Evolutionary conservation across 2,888 invertebrate species (phyloP).

Genomic region (Agonum fuliginosum): DNA sequence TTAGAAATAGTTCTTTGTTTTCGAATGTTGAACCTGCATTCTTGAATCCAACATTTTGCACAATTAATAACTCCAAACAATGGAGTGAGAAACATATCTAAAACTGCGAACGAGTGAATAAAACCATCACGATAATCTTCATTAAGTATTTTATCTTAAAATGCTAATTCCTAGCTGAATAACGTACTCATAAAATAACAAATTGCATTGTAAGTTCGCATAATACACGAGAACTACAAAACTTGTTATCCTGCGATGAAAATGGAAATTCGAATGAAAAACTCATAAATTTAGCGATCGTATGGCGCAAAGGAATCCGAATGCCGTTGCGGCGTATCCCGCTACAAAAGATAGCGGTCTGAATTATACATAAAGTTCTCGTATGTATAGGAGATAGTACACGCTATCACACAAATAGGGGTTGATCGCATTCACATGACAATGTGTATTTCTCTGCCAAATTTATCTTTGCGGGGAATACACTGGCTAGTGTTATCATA

Average conservation of each 20-base stretch:
- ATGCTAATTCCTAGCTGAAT: conserved; percentile 27
- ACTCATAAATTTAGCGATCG: conserved; percentile 47
- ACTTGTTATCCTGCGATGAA: conserved; percentile 38
- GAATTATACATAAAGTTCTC: conserved; percentile 50
- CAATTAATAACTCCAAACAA: conserved; percentile 31
- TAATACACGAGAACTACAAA: conserved; percentile 20
- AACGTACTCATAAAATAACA: conserved; percentile 20
- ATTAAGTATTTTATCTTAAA: conserved; percentile 38
- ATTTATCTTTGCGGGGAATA: conserved; percentile 29
- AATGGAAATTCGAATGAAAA: conserved; percentile 47
- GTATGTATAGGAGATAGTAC: conserved; percentile 18
- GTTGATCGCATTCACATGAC: conserved; percentile 48
- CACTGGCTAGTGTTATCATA: conserved; percentile 39
- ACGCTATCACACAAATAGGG: conserved; percentile 43
- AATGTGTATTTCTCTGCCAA: conserved; percentile 34
- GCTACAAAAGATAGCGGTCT: conserved; percentile 42
- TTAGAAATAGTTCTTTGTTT: conserved; percentile 15
- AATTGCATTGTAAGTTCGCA: conserved; percentile 31
- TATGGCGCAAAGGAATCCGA: conserved; percentile 26
- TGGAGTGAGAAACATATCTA: conserved; percentile 15
- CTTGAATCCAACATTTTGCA: background rate
- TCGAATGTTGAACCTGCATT: conserved; percentile 20
- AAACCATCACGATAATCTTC: conserved; percentile 26
- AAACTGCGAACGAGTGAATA: conserved; percentile 3
- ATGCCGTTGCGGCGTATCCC: background rate